A percentile compares a stretch with the other conserved stretches of the same genome.
phyloP scores from a whole-genome alignment of 2,113 vertebrate genomes.

The Cisticola juncidis region DNA sequence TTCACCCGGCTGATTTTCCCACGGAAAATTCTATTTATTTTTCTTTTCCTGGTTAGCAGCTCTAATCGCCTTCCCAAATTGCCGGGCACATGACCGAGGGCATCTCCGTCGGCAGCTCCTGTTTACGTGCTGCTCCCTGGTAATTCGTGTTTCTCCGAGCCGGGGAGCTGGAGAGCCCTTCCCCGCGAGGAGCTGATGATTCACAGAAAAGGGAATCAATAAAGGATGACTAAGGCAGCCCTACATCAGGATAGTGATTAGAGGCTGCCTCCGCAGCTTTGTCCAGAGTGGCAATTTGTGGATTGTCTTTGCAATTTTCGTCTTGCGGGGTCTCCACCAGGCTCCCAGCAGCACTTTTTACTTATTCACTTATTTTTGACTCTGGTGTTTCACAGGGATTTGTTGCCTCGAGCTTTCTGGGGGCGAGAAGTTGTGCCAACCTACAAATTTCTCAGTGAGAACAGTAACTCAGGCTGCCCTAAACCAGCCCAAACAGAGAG shows the following conservation, averaged over 20 bases:
- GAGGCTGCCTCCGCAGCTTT: background rate
- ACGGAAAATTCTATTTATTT: background rate
- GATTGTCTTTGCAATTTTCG: background rate
- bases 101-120: background rate
- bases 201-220: constrained; percentile 47
- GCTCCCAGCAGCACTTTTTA: background rate
- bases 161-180: constrained; percentile 28
- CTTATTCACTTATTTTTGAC: background rate
- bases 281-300: constrained; percentile 36
- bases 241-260: constrained; percentile 9
- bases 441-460: background rate
- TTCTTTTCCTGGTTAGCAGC: background rate
- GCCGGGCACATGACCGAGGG: background rate
- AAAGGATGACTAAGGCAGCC: constrained; percentile 47
- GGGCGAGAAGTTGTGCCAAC: background rate
- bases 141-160: constrained; percentile 16
- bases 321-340: background rate
- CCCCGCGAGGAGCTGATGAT: constrained; percentile 49
- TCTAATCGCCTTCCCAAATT: background rate
- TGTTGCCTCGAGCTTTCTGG: background rate
- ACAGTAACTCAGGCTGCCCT: background rate
- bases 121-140: background rate
- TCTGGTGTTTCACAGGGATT: background rate
- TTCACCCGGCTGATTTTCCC: background rate
- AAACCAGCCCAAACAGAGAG: background rate